Base-by-base conservation (phyloP, 2,797 vertebrate genomes). In the Danio choprae region DNA sequence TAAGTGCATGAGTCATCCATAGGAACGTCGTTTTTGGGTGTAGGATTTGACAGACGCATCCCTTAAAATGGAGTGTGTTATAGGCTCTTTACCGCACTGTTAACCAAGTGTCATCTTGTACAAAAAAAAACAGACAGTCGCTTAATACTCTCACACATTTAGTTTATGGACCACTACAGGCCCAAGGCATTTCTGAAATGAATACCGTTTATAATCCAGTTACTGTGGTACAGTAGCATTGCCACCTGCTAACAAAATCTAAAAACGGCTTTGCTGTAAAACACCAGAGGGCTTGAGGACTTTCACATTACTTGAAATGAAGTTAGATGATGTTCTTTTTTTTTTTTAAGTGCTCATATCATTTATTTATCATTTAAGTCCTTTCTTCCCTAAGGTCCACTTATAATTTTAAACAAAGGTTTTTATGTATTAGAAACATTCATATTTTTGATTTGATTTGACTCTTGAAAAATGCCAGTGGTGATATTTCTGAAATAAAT, bases 1-100 rank as follows among this genome's bases (percentile, higher is more conserved):
- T 67, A 84, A 82, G 70, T 68, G 40, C 15, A 53, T 81, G 84
- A 82, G 63, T 87, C 79, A 86, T 76, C 64, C 46, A 60, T 36
- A 36, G 53, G 8, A 55, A 69, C 20, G 69, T n/a, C 50, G 16
- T 41, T 63, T 10, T 50, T 46, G 46, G 64, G 56, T 68, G 48
- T 50, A 48, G 55, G 69, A 38, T 63, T 9, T 68, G 44, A 11
- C 48, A 75, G 36, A 67, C 58, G 38, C 71, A 40, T 74, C 22
- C 62, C 22, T 20, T 70, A 77, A 71, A n/a, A 73, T 18, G 36
- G 43, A 38, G 38, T 58, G 65, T 51, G 71, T 64, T 59, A 69
- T 51, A 4, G 8, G 65, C 55, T 80, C 64, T 81, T 72, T 53
- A 56, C 53, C 58, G 29, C 50, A 41, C 38, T 40, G 40, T 51